Evolutionary conservation across 2,113 vertebrate genomes (phyloP).

Genomic region (Vidua macroura): DNA sequence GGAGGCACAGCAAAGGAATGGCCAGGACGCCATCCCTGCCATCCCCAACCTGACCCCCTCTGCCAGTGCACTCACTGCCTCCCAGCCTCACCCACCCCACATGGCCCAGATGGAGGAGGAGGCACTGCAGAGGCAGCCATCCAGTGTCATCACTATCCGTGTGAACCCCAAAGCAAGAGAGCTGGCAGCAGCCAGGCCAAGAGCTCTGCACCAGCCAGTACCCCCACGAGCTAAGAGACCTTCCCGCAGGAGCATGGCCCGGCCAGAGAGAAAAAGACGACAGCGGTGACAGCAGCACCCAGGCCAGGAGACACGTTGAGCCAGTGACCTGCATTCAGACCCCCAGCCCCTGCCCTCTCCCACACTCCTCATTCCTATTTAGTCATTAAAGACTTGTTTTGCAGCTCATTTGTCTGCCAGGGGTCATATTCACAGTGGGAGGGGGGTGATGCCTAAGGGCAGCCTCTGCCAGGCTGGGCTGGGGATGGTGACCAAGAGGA

Average conservation of each 20-base stretch:
- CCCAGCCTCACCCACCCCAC: rapidly evolving
- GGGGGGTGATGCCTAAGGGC: background rate
- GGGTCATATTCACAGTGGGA: too few species aligned
- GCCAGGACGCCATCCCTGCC: background rate
- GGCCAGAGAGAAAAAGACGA: background rate
- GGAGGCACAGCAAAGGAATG: background rate
- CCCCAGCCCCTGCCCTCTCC: background rate
- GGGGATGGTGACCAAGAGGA: too few species aligned
- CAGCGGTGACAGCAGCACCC: background rate
- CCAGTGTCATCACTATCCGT: rapidly evolving
- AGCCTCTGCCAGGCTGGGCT: background rate
- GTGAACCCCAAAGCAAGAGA: background rate
- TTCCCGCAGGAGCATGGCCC: background rate
- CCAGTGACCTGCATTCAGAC: background rate
- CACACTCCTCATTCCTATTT: background rate
- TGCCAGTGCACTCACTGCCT: background rate
- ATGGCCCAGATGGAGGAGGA: background rate
- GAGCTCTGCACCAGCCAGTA: background rate
- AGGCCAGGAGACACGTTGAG: background rate
- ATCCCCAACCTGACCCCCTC: background rate
- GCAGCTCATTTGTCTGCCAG: background rate
- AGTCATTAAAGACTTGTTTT: background rate
- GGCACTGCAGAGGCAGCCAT: rapidly evolving
- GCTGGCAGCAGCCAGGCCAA: background rate
- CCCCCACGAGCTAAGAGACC: background rate